Evolutionary conservation across 2,113 vertebrate genomes (phyloP).

Genomic region (Epinephelus lanceolatus): DNA sequence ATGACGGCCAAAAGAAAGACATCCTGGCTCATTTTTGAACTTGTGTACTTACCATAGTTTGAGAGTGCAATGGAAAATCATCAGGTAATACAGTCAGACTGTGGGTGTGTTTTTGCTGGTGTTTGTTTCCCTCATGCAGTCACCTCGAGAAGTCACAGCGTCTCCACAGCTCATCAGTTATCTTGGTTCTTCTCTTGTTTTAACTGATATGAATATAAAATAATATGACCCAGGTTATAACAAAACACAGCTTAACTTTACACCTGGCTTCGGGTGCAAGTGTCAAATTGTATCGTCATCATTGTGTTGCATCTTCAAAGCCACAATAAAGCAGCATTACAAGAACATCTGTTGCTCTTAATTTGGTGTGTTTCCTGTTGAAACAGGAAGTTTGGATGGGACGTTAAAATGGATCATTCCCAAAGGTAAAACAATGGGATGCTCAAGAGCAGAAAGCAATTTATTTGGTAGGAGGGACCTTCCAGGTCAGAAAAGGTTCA

Average conservation of each 20-base stretch:
- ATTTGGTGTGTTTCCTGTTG: slow-evolving; percentile 10
- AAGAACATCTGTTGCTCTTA: neutral
- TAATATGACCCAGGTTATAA: neutral
- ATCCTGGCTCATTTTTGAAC: neutral
- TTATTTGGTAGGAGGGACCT: neutral
- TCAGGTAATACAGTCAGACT: neutral
- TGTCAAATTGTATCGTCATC: too few species aligned
- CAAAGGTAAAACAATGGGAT: neutral
- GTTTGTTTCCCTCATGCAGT: slow-evolving; percentile 35
- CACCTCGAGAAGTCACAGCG: neutral
- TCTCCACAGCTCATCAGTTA: neutral
- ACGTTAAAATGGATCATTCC: neutral
- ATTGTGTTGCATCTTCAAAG: neutral
- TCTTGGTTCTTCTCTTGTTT: slow-evolving; percentile 17
- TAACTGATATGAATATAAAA: slow-evolving; percentile 32
- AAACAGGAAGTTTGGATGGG: neutral
- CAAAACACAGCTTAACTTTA: neutral
- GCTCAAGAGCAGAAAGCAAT: neutral
- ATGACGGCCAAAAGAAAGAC: neutral
- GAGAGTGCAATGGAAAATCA: neutral
- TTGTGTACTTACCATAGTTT: neutral
- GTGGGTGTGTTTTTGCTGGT: neutral
- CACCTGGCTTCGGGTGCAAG: too few species aligned
- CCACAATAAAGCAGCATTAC: neutral
- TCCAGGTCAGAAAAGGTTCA: neutral